These are phyloP conservation scores for Pachycephala philippinensis DNA, from an alignment of 2,113 vertebrate genomes.

Conservation along the genomic window DNA sequence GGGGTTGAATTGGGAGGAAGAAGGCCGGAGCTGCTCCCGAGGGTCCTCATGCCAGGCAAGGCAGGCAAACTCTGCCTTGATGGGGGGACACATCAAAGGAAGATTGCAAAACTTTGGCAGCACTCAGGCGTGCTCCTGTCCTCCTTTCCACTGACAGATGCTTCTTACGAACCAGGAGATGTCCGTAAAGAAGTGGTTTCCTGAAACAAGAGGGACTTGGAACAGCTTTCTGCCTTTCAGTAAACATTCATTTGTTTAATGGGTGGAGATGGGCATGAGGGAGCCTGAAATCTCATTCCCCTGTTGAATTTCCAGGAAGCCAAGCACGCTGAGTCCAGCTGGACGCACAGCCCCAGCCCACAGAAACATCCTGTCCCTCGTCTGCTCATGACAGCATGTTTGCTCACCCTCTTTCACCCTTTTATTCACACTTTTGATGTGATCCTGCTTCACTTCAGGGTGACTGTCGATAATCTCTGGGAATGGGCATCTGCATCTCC, in stretches of 20 bases:
- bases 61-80: background rate
- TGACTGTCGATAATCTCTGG: background rate
- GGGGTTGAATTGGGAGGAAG: background rate
- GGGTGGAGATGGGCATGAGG: background rate
- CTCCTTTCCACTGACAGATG: background rate
- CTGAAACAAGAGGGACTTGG: slow-evolving; percentile 3
- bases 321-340: background rate
- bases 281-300: slow-evolving; percentile 8
- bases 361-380: background rate
- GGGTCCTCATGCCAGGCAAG: background rate
- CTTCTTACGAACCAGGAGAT: background rate
- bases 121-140: background rate
- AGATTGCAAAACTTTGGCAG: background rate
- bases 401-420: background rate
- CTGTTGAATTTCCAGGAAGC: slow-evolving; percentile 20
- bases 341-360: background rate
- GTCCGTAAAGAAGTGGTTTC: background rate
- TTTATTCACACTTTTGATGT: background rate
- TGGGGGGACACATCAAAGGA: background rate
- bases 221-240: slow-evolving; percentile 1
- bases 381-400: background rate
- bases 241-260: slow-evolving; percentile 39
- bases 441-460: background rate
- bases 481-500: background rate
- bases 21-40: fast-evolving